These are phyloP conservation scores for Dynastes maya DNA, from an alignment of 2,888 invertebrate genomes.

Conservation along the genomic window DNA sequence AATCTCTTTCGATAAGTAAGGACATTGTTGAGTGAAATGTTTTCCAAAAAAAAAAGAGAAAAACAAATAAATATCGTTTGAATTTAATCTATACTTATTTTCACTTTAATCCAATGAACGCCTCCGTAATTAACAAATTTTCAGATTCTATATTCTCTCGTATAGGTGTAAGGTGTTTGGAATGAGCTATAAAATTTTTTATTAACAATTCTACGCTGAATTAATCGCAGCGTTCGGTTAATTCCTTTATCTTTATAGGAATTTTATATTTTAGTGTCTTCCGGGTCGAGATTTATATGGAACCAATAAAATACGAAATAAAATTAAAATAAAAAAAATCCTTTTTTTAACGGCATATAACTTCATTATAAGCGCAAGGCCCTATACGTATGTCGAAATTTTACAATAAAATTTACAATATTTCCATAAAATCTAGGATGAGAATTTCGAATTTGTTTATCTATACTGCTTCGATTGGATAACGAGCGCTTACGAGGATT, in stretches of 20 bases:
- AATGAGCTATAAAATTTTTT: constrained; percentile 36
- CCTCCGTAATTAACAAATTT: background rate
- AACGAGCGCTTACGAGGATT: background rate
- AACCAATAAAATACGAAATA: constrained; percentile 32
- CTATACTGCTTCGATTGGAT: background rate
- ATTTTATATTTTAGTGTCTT: constrained; percentile 37
- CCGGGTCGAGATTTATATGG: constrained; percentile 26
- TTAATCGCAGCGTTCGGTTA: constrained; percentile 1
- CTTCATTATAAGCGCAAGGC: constrained; percentile 20
- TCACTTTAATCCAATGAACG: background rate
- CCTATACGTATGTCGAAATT: background rate
- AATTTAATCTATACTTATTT: constrained; percentile 32
- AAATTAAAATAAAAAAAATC: constrained; percentile 25
- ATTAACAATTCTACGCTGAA: constrained; percentile 24
- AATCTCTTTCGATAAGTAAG: constrained; percentile 43
- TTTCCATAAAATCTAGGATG: constrained; percentile 1
- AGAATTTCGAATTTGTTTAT: constrained; percentile 1
- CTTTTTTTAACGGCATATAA: constrained; percentile 3
- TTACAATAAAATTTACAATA: constrained; percentile 16
- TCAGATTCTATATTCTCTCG: background rate
- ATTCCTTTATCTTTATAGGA: constrained; percentile 38
- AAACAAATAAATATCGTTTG: constrained; percentile 49
- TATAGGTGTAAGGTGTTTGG: constrained; percentile 7
- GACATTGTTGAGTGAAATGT: constrained; percentile 56
- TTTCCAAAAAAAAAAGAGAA: constrained; percentile 27